Evolutionary conservation across 2,888 invertebrate species (phyloP).

Genomic region (Hydropsyche betteni): DNA sequence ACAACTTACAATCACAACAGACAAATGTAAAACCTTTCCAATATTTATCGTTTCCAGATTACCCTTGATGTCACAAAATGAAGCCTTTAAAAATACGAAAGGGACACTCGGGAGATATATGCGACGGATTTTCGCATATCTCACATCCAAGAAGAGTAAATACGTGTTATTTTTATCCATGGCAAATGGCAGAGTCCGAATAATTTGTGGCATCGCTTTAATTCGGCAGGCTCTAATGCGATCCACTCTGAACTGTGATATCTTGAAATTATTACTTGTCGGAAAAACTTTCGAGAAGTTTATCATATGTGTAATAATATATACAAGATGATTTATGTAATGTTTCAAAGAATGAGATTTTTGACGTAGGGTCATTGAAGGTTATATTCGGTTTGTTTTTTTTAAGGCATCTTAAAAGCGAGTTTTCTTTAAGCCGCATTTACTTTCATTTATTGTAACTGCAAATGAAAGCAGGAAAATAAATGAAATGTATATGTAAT

Average conservation of each 20-base stretch:
- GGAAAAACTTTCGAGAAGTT: neutral
- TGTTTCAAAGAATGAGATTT: slow-evolving; percentile 7
- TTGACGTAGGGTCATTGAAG: slow-evolving; percentile 4
- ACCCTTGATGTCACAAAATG: neutral
- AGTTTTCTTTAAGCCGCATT: neutral
- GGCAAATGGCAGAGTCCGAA: neutral
- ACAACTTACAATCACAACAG: neutral
- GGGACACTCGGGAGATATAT: neutral
- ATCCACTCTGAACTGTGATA: neutral
- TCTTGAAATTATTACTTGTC: neutral
- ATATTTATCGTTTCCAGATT: neutral
- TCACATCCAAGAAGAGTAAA: neutral
- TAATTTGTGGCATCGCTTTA: slow-evolving; percentile 13
- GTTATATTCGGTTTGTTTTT: neutral
- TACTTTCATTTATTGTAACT: no score
- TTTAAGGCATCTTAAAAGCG: neutral
- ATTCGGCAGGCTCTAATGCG: slow-evolving; percentile 4
- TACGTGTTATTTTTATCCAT: slow-evolving; percentile 18
- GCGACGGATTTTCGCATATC: slow-evolving; percentile 2
- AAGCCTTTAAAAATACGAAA: neutral
- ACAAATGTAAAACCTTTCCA: neutral
- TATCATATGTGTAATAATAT: neutral
- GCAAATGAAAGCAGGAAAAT: no score
- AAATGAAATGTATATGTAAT: no score
- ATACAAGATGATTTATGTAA: slow-evolving; percentile 5